Conservation (phyloP, 1,140 invertebrate species). For the Drosophila subpulchrella region DNA sequence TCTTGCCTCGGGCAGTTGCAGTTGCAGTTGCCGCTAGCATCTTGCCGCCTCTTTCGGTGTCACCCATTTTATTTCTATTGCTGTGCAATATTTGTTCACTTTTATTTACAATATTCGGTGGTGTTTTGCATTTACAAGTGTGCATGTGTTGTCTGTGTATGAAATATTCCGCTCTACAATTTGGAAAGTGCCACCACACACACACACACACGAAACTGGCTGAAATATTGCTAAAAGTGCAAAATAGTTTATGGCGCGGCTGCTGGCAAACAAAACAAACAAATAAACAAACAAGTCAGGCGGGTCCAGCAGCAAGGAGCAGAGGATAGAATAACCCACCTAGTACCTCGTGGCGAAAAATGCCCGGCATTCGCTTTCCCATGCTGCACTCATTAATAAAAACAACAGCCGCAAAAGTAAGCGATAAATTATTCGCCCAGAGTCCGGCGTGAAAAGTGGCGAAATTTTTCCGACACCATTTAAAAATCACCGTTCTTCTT, state of each 20-base stretch:
- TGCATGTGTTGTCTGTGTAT: conserved; percentile 45
- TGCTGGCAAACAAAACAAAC: conserved; percentile 47
- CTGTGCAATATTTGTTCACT: conserved; percentile 61
- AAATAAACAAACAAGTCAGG: conserved; percentile 29
- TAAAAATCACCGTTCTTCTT: conserved; percentile 23
- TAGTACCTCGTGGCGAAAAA: conserved; percentile 40
- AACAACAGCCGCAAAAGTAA: conserved; percentile 76
- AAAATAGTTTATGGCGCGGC: conserved; percentile 76
- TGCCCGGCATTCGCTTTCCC: conserved; percentile 54
- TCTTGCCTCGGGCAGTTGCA: conserved; percentile 29
- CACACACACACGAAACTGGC: conserved; percentile 34
- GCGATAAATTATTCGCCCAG: conserved; percentile 64
- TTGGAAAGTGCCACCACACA: conserved; percentile 66
- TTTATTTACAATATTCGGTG: conserved; percentile 75
- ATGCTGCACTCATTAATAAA: conserved; percentile 73
- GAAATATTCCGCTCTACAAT: conserved; percentile 65
- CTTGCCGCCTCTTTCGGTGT: conserved; percentile 18
- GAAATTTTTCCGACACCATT: conserved; percentile 45
- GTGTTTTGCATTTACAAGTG: conserved; percentile 48
- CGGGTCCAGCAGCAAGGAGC: neutral
- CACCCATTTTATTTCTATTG: conserved; percentile 44
- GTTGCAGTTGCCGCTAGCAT: conserved; percentile 9
- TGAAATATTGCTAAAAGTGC: conserved; percentile 79
- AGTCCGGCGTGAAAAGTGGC: conserved; percentile 40
- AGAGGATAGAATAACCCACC: conserved; percentile 32